Percentiles rank a stretch among this genome's conserved stretches.
Conservation (phyloP, 2,113 vertebrate genomes). For the Hemibagrus wyckioides region DNA sequence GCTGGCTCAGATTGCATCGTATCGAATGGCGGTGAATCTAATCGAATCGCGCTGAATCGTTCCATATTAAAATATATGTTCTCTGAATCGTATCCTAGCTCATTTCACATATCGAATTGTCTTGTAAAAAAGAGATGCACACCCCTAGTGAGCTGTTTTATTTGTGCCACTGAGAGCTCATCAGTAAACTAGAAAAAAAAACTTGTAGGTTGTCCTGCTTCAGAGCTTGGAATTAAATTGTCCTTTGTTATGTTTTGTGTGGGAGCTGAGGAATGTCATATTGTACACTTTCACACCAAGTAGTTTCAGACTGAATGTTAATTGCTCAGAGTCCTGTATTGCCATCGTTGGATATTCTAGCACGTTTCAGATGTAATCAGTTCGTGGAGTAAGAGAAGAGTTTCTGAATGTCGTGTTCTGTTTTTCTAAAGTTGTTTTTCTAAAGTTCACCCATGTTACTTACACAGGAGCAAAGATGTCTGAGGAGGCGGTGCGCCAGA, state of each 20-base stretch:
- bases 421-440: no score
- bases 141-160: no score
- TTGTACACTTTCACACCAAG: not conserved
- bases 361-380: constrained; percentile 3
- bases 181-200: not conserved
- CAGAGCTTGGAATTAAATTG: not conserved
- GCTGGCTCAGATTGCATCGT: no score
- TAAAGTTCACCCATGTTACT: not conserved
- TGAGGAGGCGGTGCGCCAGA: constrained; percentile 88
- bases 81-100: no score
- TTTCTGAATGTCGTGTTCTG: not conserved
- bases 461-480: constrained; percentile 81
- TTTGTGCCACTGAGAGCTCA: not conserved
- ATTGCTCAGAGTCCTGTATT: not conserved
- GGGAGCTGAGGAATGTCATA: not conserved
- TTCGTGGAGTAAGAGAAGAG: not conserved
- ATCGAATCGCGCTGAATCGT: no score
- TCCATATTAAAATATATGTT: no score
- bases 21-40: no score
- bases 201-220: not conserved
- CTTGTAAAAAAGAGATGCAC: no score
- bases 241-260: not conserved
- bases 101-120: no score
- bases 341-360: not conserved
- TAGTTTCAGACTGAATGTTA: not conserved